Percentiles rank a stretch among this genome's conserved stretches.
Evolutionary conservation across 1,140 invertebrate genomes (phyloP).

Genomic region (Drosophila burlai): DNA sequence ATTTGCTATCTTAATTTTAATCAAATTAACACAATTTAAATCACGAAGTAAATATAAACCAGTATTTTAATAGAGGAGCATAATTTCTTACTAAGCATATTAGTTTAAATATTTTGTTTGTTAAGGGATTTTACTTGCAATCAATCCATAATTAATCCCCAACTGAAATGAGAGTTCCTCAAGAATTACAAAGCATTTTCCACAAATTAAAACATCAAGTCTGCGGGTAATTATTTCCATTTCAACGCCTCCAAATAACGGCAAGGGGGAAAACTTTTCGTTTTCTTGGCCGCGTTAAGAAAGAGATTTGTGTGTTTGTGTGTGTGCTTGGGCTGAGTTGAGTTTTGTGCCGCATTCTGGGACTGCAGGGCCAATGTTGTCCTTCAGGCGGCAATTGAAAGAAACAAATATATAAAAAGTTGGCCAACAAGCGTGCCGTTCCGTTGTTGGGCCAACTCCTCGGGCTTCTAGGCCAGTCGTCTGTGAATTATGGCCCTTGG

Average conservation of each 20-base stretch:
- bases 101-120: neutral
- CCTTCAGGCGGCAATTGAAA: slow-evolving; percentile 74
- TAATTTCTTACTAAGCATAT: neutral
- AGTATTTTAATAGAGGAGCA: neutral
- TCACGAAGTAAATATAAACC: neutral
- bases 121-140: neutral
- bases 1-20: no score
- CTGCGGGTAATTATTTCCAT: slow-evolving; percentile 79
- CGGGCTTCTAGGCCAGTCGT: slow-evolving; percentile 71
- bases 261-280: slow-evolving; percentile 48
- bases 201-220: slow-evolving; percentile 59
- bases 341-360: slow-evolving; percentile 36
- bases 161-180: slow-evolving; percentile 12
- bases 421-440: slow-evolving; percentile 41
- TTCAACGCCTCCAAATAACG: slow-evolving; percentile 53
- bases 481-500: slow-evolving; percentile 73
- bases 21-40: no score
- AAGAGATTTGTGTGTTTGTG: slow-evolving; percentile 59
- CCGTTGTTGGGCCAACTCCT: slow-evolving; percentile 50
- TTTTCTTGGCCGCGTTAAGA: slow-evolving; percentile 28
- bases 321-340: slow-evolving; percentile 18
- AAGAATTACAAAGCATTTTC: slow-evolving; percentile 13
- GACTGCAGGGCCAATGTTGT: slow-evolving; percentile 43
- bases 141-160: slow-evolving; percentile 25
- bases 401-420: slow-evolving; percentile 44